Conservation (phyloP, 2,888 invertebrate genomes). For the Lasioglossum morio region DNA sequence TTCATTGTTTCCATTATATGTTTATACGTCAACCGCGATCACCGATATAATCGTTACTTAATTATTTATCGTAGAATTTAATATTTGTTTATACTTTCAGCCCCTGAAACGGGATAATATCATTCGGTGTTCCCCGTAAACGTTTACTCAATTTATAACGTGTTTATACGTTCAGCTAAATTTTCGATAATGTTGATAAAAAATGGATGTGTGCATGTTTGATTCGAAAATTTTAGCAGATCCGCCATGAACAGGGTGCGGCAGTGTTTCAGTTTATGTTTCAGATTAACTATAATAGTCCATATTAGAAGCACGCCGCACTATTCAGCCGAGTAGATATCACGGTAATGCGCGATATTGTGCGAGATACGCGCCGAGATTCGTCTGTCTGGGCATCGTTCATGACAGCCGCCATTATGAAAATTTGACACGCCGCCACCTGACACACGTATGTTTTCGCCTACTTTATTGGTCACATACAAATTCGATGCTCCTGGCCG, state of each 20-base stretch:
- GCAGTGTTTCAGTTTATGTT: background rate
- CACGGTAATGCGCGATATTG: background rate
- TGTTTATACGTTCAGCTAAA: background rate
- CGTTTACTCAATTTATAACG: background rate
- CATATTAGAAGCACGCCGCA: background rate
- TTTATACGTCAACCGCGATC: background rate
- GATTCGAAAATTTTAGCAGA: background rate
- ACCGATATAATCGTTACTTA: conserved; percentile 4
- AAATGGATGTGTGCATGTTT: background rate
- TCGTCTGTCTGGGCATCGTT: conserved; percentile 20
- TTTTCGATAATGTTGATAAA: background rate
- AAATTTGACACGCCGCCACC: conserved; percentile 50
- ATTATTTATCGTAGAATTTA: background rate
- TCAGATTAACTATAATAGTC: background rate
- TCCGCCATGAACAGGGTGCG: background rate
- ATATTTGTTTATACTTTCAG: background rate
- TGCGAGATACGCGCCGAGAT: conserved; percentile 24
- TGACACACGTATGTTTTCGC: conserved; percentile 46
- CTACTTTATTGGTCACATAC: conserved; percentile 52
- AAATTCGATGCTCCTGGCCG: conserved; percentile 48
- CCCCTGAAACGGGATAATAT: background rate
- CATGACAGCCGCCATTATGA: conserved; percentile 52
- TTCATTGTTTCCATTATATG: conserved; percentile 7
- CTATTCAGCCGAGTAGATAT: background rate
- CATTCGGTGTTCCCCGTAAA: background rate